Evolutionary conservation across 2,797 vertebrate genomes (phyloP), one percentile per base, ranked within the genome.

Genomic region (Clarias laeviceps): DNA sequence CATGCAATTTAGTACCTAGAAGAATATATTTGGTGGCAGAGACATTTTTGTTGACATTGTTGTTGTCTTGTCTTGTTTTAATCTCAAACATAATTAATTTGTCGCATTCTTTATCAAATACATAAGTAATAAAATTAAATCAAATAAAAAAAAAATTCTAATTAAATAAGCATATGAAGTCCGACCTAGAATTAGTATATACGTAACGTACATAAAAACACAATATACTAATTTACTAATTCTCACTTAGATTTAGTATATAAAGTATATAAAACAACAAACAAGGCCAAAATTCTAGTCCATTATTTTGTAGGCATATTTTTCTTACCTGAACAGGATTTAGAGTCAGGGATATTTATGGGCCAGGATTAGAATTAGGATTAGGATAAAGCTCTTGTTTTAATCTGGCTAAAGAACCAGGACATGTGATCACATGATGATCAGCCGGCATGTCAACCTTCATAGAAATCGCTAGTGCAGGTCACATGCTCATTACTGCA

Each of bases 261-360:
- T 12, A 50, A 12, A 50, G 45, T 27, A 17, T 5, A 3, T 54
- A 74, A 77, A 65, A 12, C 20, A 50, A 50, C 14, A 68, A 12
- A 70, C 9, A 15, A 59, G 29, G 15, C 15, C 54, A 59, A 32
- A 37, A 24, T 12, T 61, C 15, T n/a, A 34, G 9, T 78, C 4
- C 12, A 78, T n/a, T 37, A 32, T 90, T 93, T 88, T 89, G 80
- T 88, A 90, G 90, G 93, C 90, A 86, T 85, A 83, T 80, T 79
- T 40, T 62, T 66, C 50, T 54, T 80, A 80, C 68, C 85, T 82
- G 57, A 0, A 3, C 50, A 89, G 86, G 88, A 90, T 93, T 93
- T 90, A 76, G 88, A 91, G 89, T 90, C 32, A 14, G 78, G 66
- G 86, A 91, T 92, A 88, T 90, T 59, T 64, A 87, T 86, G 78